Percentiles rank a stretch among this genome's conserved stretches.
Conservation (phyloP, 2,797 vertebrate genomes). For the Harpagifer antarcticus region DNA sequence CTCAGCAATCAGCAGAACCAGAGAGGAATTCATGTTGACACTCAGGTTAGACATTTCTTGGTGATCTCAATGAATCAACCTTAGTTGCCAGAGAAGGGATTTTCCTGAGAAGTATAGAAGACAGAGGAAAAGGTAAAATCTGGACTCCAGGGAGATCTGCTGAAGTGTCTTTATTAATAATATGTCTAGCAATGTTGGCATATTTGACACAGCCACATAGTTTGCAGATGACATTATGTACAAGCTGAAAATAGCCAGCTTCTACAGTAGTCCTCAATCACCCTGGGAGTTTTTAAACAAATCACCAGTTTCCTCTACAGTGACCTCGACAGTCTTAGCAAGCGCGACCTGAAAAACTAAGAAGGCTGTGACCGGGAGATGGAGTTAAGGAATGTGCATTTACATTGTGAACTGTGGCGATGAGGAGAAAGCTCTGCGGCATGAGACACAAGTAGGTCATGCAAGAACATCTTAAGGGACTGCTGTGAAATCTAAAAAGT, state of each 20-base stretch:
- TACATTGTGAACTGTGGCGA: constrained; percentile 30
- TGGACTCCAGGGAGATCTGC: background rate
- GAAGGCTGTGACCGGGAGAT: constrained; percentile 3
- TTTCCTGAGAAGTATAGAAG: constrained; percentile 6
- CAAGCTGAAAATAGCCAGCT: constrained; percentile 29
- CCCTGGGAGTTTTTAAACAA: constrained; percentile 42
- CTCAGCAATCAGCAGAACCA: constrained; percentile 44
- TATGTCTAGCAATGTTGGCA: constrained; percentile 1
- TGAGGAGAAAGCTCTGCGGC: constrained; percentile 33
- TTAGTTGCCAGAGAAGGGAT: constrained; percentile 11
- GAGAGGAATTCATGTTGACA: constrained; percentile 44
- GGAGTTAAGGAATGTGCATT: constrained; percentile 38
- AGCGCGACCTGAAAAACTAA: constrained; percentile 11
- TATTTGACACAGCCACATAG: constrained; percentile 35
- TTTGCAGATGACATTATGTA: constrained; percentile 39
- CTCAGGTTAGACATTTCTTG: constrained; percentile 24
- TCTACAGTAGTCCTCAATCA: constrained; percentile 28
- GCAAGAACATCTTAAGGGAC: constrained; percentile 72
- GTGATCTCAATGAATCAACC: constrained; percentile 38
- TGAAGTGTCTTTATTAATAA: constrained; percentile 29
- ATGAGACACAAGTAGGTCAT: constrained; percentile 77
- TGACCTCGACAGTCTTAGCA: constrained; percentile 29
- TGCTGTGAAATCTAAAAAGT: constrained; percentile 82
- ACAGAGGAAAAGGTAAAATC: constrained; percentile 1
- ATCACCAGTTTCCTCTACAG: constrained; percentile 47